Conservation (phyloP, 2,888 invertebrate genomes). For the Tetropium fuscum region DNA sequence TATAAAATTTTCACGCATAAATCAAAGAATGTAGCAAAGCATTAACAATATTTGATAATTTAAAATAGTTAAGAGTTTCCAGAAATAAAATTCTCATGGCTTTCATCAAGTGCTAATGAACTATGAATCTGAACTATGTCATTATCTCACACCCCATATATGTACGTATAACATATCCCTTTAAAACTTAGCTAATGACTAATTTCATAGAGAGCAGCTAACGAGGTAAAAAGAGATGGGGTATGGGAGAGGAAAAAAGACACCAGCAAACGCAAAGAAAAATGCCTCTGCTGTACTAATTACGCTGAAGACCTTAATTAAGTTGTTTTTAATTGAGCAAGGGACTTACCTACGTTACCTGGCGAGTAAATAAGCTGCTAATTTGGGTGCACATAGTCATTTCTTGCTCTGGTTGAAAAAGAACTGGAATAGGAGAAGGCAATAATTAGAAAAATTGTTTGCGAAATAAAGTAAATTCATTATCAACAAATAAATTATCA, state of each 20-base stretch:
- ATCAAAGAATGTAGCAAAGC: too few species aligned
- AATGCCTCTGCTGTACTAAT: constrained; percentile 69
- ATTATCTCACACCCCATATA: neutral
- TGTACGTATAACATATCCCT: constrained; percentile 2
- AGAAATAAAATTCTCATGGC: too few species aligned
- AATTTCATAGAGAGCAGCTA: constrained; percentile 57
- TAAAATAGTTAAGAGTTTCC: too few species aligned
- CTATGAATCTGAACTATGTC: neutral
- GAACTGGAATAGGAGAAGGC: too few species aligned
- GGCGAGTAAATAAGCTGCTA: constrained; percentile 45
- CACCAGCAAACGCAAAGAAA: constrained; percentile 53
- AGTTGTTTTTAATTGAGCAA: constrained; percentile 72
- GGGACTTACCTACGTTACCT: constrained; percentile 52
- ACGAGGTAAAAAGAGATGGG: constrained; percentile 59
- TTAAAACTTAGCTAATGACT: constrained; percentile 34
- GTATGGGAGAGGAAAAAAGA: constrained; percentile 38
- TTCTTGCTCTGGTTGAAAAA: too few species aligned
- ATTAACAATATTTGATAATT: too few species aligned
- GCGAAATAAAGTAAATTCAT: too few species aligned
- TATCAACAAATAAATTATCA: too few species aligned
- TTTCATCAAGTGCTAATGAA: constrained; percentile 2
- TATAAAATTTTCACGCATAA: too few species aligned
- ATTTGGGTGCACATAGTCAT: too few species aligned
- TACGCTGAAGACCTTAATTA: constrained; percentile 76
- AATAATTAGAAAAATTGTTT: too few species aligned